phyloP scores from a whole-genome alignment of 2,888 invertebrate genomes.

The Griposia aprilina region DNA sequence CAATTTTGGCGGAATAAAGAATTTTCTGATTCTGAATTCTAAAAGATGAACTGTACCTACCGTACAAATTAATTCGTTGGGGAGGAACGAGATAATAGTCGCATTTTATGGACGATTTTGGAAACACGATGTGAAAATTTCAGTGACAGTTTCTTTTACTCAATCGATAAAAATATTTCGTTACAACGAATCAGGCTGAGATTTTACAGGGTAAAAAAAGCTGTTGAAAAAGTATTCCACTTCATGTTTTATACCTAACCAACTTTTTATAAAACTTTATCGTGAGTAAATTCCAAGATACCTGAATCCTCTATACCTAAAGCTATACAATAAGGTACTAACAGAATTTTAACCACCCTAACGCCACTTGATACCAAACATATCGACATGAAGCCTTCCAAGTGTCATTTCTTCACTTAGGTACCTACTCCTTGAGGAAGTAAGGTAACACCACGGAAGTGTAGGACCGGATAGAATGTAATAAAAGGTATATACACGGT shows the following conservation, averaged over 20 bases:
- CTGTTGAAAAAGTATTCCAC: neutral
- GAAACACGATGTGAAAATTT: neutral
- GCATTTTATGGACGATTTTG: neutral
- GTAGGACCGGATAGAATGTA: conserved; percentile 21
- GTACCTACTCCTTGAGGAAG: conserved; percentile 45
- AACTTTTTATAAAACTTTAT: neutral
- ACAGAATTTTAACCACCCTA: conserved; percentile 1
- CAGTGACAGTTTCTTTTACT: neutral
- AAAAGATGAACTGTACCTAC: neutral
- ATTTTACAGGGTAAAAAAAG: neutral
- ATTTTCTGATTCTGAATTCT: neutral
- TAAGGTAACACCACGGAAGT: conserved; percentile 48
- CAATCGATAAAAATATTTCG: neutral
- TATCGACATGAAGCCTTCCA: conserved; percentile 53
- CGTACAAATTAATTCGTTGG: neutral
- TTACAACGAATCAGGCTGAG: neutral
- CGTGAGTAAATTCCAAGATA: neutral
- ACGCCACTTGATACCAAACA: conserved; percentile 60
- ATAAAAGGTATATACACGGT: conserved; percentile 11
- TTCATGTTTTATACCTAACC: neutral
- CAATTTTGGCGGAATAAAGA: neutral
- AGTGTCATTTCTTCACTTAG: conserved; percentile 40
- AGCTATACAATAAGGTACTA: neutral
- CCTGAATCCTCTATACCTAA: too few relatives aligned
- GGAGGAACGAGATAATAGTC: neutral